Evolutionary conservation across 53 echinoderm and acorn worm species (phyloP), one percentile per base, ranked within the genome.

Genomic region (Glandiceps talaboti): DNA sequence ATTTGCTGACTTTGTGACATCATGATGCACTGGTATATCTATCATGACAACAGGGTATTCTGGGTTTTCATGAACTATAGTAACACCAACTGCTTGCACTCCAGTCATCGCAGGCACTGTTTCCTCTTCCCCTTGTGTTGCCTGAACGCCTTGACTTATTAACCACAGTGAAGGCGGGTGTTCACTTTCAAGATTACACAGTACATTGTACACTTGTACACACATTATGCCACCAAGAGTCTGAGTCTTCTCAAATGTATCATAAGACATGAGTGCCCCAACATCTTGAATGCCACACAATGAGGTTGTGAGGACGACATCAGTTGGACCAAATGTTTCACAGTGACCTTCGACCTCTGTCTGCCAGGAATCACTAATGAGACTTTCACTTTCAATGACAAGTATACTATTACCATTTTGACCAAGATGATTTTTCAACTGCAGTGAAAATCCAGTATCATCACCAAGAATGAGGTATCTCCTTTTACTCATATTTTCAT

Each of bases 61-160:
- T 64, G 93, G 93, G 79, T 96, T 92, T 82, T 96, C 97, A 76
- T 96, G 97, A 93, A 96, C 93, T 27, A 96, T 87, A 27, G 97
- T 96, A 29, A 88, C 75, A 73, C 91, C 89, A 28, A 96, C 86
- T 30, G 97, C 91, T 31, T 88, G 81, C 25, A 93, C 92, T 14
- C 90, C 81, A n/a, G 97, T 88, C 90, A 93, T 90, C 0, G 1
- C 32, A 1, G 79, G 79, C 27, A 31, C 20, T 26, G 32, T 32
- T 32, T 26, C 25, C 26, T 78, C 79, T 32, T 31, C 14, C 0
- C 12, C 14, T 1, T 0, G 30, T 0, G 79, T 93, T 14, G 97
- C 89, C 29, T 93, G 97, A 1, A 91, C 93, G 29, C 93, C 93
- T 82, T 86, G 75, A 33, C 93, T 96, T 14, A 93, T 74, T 77